These are phyloP conservation scores for Cephus rjabovi DNA, from an alignment of 2,888 invertebrate genomes.

Conservation along the genomic window DNA sequence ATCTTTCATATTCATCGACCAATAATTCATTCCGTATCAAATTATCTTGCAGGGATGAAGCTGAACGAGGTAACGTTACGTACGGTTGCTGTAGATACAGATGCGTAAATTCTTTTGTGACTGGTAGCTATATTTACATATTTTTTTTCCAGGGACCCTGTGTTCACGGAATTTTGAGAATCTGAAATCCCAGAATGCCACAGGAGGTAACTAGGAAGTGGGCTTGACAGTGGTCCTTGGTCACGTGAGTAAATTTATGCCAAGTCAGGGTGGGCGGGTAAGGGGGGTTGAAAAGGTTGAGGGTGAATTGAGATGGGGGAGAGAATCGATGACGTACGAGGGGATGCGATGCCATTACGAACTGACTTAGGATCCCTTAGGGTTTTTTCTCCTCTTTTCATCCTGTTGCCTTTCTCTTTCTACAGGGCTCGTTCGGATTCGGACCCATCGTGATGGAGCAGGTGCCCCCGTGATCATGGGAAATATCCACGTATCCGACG, in stretches of 20 bases:
- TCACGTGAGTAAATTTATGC: constrained; percentile 43
- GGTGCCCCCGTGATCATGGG: constrained; percentile 33
- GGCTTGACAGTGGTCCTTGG: not conserved
- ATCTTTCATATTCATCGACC: not conserved
- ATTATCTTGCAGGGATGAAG: not conserved
- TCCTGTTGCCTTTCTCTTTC: not conserved
- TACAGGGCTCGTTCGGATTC: not conserved
- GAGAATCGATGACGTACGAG: constrained; percentile 6
- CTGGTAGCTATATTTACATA: not conserved
- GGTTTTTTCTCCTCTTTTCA: not conserved
- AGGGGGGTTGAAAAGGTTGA: not conserved
- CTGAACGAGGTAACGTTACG: not conserved
- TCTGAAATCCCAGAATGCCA: not conserved
- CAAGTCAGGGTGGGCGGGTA: constrained; percentile 24
- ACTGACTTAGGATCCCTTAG: not conserved
- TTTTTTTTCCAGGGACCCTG: not conserved
- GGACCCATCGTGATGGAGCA: constrained; percentile 22
- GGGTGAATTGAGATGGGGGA: not conserved
- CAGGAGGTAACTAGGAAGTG: not conserved
- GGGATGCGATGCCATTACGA: constrained; percentile 14
- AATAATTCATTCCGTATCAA: not conserved
- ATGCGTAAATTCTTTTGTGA: not conserved
- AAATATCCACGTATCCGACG: constrained; percentile 4
- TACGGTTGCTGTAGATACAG: not conserved
- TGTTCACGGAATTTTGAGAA: not conserved